A percentile compares a stretch with the other conserved stretches of the same genome.
Evolutionary conservation across 1,140 invertebrate species (phyloP).

Genomic region (Orchestia grillus): DNA sequence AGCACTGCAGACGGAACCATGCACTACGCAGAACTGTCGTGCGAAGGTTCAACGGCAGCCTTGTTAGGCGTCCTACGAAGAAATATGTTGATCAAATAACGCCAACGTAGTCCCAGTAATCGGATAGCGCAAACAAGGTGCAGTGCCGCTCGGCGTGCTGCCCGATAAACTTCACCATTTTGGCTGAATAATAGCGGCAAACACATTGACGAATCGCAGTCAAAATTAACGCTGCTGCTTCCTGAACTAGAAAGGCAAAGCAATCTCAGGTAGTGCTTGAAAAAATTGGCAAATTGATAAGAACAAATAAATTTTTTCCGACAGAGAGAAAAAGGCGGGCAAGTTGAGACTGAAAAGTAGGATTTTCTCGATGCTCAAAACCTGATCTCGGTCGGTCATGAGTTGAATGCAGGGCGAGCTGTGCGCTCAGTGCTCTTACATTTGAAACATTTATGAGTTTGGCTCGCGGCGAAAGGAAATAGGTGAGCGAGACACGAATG

Average conservation of each 20-base stretch:
- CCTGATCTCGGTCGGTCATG: not conserved
- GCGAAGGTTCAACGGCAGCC: not conserved
- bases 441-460: not conserved
- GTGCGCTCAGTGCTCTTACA: not conserved
- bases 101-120: not conserved
- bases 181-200: not conserved
- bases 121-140: not conserved
- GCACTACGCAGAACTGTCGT: not conserved
- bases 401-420: not conserved
- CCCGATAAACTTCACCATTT: not conserved
- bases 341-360: not conserved
- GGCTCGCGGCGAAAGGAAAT: not conserved
- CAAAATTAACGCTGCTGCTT: not conserved
- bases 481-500: not conserved
- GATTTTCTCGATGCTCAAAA: not conserved
- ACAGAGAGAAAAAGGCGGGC: too few species aligned
- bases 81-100: conserved; percentile 27
- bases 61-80: not conserved
- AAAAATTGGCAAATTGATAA: not conserved
- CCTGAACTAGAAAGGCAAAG: not conserved
- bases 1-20: conserved; percentile 25
- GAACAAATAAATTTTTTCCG: not conserved
- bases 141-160: not conserved
- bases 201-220: not conserved
- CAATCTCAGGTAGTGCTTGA: not conserved